Conservation (phyloP, 2,888 invertebrate species). For the Pachydiplax longipennis region DNA sequence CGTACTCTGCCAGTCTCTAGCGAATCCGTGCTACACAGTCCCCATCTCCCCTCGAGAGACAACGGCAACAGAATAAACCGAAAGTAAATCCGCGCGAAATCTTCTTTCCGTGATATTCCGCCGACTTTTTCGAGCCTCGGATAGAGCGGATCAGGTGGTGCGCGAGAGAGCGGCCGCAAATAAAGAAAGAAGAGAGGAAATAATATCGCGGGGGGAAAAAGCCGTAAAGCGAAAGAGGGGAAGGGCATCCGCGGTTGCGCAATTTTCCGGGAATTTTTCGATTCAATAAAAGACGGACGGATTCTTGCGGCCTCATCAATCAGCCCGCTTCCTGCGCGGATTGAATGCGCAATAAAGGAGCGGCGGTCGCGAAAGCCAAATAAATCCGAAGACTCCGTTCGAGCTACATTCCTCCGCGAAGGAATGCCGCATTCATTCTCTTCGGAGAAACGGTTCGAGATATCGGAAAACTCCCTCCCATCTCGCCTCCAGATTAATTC, state of each 20-base stretch:
- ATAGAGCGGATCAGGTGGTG: background rate
- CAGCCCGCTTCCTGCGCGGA: background rate
- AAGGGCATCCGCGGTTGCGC: background rate
- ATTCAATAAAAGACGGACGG: background rate
- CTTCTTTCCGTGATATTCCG: background rate
- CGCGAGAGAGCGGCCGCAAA: background rate
- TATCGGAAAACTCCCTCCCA: background rate
- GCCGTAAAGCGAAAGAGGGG: background rate
- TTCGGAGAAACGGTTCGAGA: background rate
- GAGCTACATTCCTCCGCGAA: background rate
- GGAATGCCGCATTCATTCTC: background rate
- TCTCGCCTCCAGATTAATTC: background rate
- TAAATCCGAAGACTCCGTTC: background rate
- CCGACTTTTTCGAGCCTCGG: background rate
- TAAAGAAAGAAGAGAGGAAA: too few relatives aligned
- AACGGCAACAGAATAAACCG: too few relatives aligned
- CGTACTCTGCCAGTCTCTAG: too few relatives aligned
- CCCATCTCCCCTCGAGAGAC: too few relatives aligned
- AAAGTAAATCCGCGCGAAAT: too few relatives aligned
- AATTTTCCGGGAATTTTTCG: conserved; percentile 1
- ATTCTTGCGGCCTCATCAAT: background rate
- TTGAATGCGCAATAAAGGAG: background rate
- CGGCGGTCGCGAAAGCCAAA: background rate
- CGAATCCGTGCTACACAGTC: too few relatives aligned
- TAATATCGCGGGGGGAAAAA: background rate